phyloP scores from a whole-genome alignment of 2,888 invertebrate species.

The Brachypterus glaber region DNA sequence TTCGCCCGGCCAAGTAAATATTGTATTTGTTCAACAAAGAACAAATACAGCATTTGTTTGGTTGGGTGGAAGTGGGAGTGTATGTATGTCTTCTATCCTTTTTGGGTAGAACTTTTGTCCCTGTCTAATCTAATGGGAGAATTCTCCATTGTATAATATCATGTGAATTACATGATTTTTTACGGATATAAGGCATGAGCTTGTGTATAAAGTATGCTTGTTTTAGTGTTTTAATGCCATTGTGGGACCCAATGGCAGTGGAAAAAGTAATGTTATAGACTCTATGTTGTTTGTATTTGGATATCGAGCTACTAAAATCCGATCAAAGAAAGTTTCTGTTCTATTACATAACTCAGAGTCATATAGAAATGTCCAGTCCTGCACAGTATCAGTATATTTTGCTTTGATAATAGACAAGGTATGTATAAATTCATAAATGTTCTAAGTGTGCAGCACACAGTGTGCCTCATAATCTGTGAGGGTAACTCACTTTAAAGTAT shows the following conservation, averaged over 20 bases:
- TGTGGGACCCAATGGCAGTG: constrained; percentile 97
- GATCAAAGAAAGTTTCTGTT: constrained; percentile 90
- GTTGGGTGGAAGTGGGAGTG: too few species aligned
- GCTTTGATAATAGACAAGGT: constrained; percentile 58
- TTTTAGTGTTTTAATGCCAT: constrained; percentile 88
- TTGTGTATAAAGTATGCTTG: constrained; percentile 18
- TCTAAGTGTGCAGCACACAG: too few species aligned
- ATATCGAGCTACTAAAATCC: constrained; percentile 87
- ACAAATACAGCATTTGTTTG: too few species aligned
- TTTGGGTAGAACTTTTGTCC: too few species aligned
- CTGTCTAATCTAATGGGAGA: too few species aligned
- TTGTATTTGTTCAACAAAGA: too few species aligned
- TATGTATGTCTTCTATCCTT: too few species aligned
- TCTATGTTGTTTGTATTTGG: constrained; percentile 99
- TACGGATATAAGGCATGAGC: background rate
- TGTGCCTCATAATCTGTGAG: too few species aligned
- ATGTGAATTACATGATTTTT: too few species aligned
- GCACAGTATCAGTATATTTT: constrained; percentile 86
- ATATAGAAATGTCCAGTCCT: constrained; percentile 62
- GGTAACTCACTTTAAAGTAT: too few species aligned
- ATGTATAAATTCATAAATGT: background rate
- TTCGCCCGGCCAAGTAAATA: too few species aligned
- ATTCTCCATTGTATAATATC: too few species aligned
- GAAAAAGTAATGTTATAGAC: constrained; percentile 98
- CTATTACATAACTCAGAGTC: constrained; percentile 86